Evolutionary conservation across 2,113 vertebrate species (phyloP).

Genomic region (Chionomys nivalis): DNA sequence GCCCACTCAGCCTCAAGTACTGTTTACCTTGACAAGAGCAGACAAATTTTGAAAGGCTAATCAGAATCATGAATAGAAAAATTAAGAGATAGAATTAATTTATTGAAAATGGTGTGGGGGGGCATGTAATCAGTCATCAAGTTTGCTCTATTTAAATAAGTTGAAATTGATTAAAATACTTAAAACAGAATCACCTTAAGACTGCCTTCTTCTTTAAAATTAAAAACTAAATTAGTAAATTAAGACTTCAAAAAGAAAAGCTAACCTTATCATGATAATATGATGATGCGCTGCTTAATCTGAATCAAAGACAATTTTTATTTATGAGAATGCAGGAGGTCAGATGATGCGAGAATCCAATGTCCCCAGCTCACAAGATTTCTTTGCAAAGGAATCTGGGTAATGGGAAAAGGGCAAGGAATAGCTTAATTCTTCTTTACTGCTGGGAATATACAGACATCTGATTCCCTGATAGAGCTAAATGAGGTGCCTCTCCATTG

Average conservation of each 20-base stretch:
- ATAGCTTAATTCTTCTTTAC: constrained; percentile 70
- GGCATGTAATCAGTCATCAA: constrained; percentile 64
- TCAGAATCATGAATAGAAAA: constrained; percentile 80
- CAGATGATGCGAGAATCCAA: not conserved
- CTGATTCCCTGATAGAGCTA: constrained; percentile 67
- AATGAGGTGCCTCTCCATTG: constrained; percentile 73
- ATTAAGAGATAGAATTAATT: constrained; percentile 69
- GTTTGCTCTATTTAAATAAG: constrained; percentile 62
- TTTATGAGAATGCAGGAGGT: not conserved
- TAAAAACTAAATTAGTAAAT: not conserved
- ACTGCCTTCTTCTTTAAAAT: not conserved
- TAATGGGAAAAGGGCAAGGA: constrained; percentile 39
- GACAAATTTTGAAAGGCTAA: constrained; percentile 72
- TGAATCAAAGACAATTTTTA: constrained; percentile 13
- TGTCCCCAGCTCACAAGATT: not conserved
- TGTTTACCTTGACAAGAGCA: constrained; percentile 61
- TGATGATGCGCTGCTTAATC: not conserved
- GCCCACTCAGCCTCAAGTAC: not conserved
- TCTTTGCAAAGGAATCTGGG: constrained; percentile 42
- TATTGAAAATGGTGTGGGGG: constrained; percentile 50
- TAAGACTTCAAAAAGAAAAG: not conserved
- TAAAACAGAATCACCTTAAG: constrained; percentile 40
- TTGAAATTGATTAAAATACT: constrained; percentile 61
- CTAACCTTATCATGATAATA: not conserved
- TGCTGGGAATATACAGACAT: constrained; percentile 60